Base-by-base conservation (phyloP, 2,113 vertebrate genomes). In the Pelodiscus sinensis region DNA sequence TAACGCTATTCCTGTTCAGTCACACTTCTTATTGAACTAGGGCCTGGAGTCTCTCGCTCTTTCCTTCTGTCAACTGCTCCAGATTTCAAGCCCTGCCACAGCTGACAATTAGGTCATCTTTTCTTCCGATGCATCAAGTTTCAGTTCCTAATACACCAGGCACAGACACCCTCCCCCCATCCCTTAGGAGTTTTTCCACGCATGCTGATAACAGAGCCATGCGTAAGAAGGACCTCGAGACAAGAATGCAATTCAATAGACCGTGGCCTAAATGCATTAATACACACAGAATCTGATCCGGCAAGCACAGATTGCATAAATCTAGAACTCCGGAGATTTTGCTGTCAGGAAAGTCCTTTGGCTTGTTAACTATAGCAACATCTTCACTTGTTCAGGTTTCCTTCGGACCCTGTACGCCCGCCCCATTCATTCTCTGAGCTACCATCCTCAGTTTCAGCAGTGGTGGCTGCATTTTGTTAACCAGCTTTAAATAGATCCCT, bases 171-270 rank as follows among this genome's bases (percentile, higher is more conserved):
- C 22, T 29, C 51, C 21, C 16, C 18, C 4, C 29, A 19, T 81
- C 65, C 38, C 62, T 25, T 0, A 3, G 65, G 77, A 84, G 80
- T 1, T 18, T 50, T 3, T 38, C 3, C 80, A 71, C 4, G 44
- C 54, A 16, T 1, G 1, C 85, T 3, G 6, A 5, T 10, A 5
- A n/a, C 11, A 1, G 75, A 9, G 78, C 78, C 13, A 3, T 1
- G 54, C n/a, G 35, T 35, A 6, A 44, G 4, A 27, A 21, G 3
- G 52, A n/a, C n/a, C 85, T 73, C 3, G 1, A 27, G 0, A 0
- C 12, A 35, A 44, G 51, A 0, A 1, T 1, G 51, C 4, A 21
- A n/a, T 6, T 27, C 78, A 4, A 7, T 0, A 16, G 44, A 19
- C 65, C 15, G 62, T 0, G 2, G 2, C 56, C 82, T 81, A 18